Conservation (phyloP, 2,797 vertebrate species). For the Xenops minutus region DNA sequence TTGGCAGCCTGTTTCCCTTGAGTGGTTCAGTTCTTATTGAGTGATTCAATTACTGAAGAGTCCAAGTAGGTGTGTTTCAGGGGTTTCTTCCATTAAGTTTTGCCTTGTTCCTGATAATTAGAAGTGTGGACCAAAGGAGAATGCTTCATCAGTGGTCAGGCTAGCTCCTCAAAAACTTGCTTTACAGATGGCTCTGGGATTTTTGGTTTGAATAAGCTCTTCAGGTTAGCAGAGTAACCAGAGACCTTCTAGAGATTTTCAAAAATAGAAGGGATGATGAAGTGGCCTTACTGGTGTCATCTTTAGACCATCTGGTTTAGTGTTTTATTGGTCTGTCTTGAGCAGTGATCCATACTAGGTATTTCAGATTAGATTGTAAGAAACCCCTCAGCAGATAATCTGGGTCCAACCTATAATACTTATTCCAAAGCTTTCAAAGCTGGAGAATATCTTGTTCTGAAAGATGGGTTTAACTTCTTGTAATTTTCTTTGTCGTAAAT, state of each 20-base stretch:
- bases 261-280: background rate
- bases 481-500: conserved; percentile 2
- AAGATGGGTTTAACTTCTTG: background rate
- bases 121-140: background rate
- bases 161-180: background rate
- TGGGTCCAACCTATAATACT: background rate
- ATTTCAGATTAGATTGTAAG: background rate
- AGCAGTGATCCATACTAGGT: background rate
- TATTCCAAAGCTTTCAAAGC: background rate
- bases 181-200: background rate
- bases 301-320: background rate
- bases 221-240: background rate
- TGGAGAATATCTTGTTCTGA: background rate
- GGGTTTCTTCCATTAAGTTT: background rate
- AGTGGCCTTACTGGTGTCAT: background rate
- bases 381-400: background rate
- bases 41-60: background rate
- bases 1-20: background rate
- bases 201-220: background rate
- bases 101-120: background rate
- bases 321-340: background rate
- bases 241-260: background rate
- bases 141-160: background rate
- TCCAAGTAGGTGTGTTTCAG: background rate
- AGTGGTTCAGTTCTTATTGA: background rate